Percentiles rank a stretch among this genome's conserved stretches.
These are phyloP conservation scores for Rhagoletis zephyria DNA, from an alignment of 1,140 invertebrate species.

Conservation along the genomic window DNA sequence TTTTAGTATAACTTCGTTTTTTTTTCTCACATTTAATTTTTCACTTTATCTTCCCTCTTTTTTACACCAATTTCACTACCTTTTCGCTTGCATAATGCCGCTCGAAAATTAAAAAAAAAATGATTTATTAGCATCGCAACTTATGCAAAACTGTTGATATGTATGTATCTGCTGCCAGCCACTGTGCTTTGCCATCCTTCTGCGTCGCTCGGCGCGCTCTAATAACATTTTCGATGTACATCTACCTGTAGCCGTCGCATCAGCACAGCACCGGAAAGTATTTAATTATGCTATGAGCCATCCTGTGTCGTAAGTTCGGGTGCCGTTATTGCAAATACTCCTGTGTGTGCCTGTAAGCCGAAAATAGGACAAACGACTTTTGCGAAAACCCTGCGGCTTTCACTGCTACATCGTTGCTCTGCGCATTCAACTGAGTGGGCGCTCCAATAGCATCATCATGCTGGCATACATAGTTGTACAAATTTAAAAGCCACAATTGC, in stretches of 20 bases:
- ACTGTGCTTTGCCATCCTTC: not conserved
- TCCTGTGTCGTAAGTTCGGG: not conserved
- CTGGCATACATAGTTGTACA: not conserved
- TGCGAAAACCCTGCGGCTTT: not conserved
- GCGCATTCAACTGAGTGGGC: not conserved
- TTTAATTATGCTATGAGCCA: slow-evolving; percentile 34
- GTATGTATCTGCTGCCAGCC: not conserved
- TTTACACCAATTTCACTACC: not conserved
- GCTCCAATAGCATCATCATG: not conserved
- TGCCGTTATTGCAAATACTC: not conserved
- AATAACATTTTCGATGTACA: too few relatives aligned
- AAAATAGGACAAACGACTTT: slow-evolving; percentile 11
- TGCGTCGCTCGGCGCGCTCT: too few relatives aligned
- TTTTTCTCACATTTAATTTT: not conserved
- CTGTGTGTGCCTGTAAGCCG: not conserved
- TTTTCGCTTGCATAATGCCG: not conserved
- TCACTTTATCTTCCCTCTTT: not conserved
- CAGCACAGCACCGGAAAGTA: not conserved
- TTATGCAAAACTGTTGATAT: not conserved
- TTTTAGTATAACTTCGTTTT: not conserved
- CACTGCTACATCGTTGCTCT: not conserved
- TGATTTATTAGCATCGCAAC: slow-evolving; percentile 20
- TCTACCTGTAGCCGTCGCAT: not conserved
- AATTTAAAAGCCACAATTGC: slow-evolving; percentile 21
- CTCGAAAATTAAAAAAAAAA: not conserved